Conservation (phyloP, 2,797 vertebrate genomes). For the Acipenser ruthenus region DNA sequence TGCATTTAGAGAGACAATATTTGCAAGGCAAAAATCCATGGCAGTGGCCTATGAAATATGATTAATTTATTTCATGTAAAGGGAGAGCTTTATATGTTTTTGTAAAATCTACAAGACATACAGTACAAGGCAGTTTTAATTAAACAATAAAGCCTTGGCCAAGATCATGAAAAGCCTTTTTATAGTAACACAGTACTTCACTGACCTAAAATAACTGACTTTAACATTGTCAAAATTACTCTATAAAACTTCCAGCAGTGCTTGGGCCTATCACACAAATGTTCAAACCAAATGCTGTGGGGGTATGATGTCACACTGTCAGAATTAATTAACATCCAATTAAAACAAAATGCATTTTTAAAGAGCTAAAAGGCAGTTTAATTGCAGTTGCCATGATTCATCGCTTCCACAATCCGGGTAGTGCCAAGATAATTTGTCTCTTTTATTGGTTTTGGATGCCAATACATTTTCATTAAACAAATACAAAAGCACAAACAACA, state of each 20-base stretch:
- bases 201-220: background rate
- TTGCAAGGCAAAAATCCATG: background rate
- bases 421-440: slow-evolving; percentile 61
- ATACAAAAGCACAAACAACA: slow-evolving; percentile 56
- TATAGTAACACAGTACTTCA: background rate
- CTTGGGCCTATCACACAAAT: slow-evolving; percentile 39
- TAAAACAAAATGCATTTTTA: slow-evolving; percentile 51
- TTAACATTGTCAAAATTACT: background rate
- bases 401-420: slow-evolving; percentile 44
- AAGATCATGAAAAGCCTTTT: background rate
- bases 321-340: slow-evolving; percentile 50
- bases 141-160: background rate
- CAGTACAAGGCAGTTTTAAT: background rate
- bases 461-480: slow-evolving; percentile 60
- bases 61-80: background rate
- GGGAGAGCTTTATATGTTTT: too few relatives aligned
- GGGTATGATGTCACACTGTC: slow-evolving; percentile 47
- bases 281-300: slow-evolving; percentile 51
- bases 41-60: background rate
- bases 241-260: background rate
- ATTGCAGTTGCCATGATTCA: slow-evolving; percentile 45
- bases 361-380: slow-evolving; percentile 46
- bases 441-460: slow-evolving; percentile 56
- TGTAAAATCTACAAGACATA: too few relatives aligned
- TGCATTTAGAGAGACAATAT: background rate